A percentile compares a stretch with the other conserved stretches of the same genome.
Evolutionary conservation across 2,888 invertebrate genomes (phyloP).

Genomic region (Acleris cristana): DNA sequence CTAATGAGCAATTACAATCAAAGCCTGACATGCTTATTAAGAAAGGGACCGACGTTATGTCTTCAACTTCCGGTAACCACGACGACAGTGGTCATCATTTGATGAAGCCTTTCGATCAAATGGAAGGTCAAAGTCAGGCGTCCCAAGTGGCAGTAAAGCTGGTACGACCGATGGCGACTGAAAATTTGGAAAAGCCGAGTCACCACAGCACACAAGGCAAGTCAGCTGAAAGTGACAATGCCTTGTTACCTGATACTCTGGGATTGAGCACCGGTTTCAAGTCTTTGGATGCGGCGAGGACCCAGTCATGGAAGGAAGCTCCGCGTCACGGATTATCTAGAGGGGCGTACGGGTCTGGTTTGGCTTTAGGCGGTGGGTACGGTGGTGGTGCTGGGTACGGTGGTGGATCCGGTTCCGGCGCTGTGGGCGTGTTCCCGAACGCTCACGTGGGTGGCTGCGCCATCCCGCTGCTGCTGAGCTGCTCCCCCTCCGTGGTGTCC

Average conservation of each 20-base stretch:
- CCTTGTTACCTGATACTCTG: slow-evolving; percentile 51
- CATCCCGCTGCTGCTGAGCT: slow-evolving; percentile 73
- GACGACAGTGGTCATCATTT: neutral
- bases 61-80: slow-evolving; percentile 4
- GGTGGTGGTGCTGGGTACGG: slow-evolving; percentile 33
- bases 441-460: slow-evolving; percentile 71
- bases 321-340: slow-evolving; percentile 52
- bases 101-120: slow-evolving; percentile 31
- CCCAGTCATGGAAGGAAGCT: slow-evolving; percentile 56
- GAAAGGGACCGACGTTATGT: neutral
- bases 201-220: slow-evolving; percentile 43
- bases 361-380: slow-evolving; percentile 41
- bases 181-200: slow-evolving; percentile 21
- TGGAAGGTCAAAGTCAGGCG: slow-evolving; percentile 29
- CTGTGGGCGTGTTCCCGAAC: slow-evolving; percentile 70
- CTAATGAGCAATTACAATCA: neutral
- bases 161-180: neutral
- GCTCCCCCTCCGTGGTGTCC: slow-evolving; percentile 70
- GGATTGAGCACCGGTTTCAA: slow-evolving; percentile 54
- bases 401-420: slow-evolving; percentile 46
- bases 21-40: slow-evolving; percentile 3
- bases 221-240: slow-evolving; percentile 52
- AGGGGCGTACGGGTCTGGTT: slow-evolving; percentile 53
- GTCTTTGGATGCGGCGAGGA: slow-evolving; percentile 48
- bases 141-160: slow-evolving; percentile 9